phyloP scores from a whole-genome alignment of 2,888 invertebrate genomes.

The Slavum lentiscoides region DNA sequence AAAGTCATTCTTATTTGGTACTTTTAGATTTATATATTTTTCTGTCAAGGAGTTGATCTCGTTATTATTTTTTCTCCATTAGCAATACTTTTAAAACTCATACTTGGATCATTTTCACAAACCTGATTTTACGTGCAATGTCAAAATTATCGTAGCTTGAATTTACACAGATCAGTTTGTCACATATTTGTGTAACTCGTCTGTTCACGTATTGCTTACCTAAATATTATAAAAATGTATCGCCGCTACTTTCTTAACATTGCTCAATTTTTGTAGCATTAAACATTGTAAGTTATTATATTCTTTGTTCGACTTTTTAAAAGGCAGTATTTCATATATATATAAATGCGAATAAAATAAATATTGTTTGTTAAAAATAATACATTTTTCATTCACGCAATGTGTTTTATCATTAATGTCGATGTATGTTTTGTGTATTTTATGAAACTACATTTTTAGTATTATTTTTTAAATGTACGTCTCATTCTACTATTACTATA shows the following conservation, averaged over 20 bases:
- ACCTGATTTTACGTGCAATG: not conserved
- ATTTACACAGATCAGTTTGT: constrained; percentile 11
- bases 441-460: constrained; percentile 22
- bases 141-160: not conserved
- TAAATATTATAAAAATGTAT: not conserved
- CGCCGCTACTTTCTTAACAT: constrained; percentile 13
- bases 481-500: constrained; percentile 29
- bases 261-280: constrained; percentile 15
- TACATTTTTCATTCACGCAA: not conserved
- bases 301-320: not conserved
- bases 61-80: constrained; percentile 16
- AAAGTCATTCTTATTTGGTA: constrained; percentile 7
- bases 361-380: not conserved
- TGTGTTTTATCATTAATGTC: constrained; percentile 17
- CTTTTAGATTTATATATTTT: not conserved
- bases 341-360: not conserved
- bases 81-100: constrained; percentile 13
- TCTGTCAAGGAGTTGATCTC: constrained; percentile 27
- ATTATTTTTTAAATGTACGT: constrained; percentile 26
- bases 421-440: constrained; percentile 23
- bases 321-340: not conserved
- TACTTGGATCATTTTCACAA: not conserved
- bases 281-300: constrained; percentile 9
- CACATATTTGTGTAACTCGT: not conserved
- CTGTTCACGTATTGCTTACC: constrained; percentile 12